These are phyloP conservation scores for Platyrinchus mystaceus DNA, from an alignment of 2,797 vertebrate genomes.

Conservation along the genomic window DNA sequence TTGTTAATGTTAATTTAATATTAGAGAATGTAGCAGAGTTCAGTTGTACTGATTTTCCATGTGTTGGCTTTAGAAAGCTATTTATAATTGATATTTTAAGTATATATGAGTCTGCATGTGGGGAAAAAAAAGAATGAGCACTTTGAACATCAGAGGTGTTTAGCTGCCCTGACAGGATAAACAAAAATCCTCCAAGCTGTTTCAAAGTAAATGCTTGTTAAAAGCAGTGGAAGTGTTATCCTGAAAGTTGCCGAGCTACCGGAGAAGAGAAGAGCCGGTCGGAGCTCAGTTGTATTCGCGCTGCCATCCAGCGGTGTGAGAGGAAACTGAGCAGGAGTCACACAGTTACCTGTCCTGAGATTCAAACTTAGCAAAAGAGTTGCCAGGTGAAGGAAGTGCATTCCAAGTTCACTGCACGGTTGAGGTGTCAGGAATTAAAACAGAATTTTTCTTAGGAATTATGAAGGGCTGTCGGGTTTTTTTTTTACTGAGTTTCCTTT, in stretches of 20 bases:
- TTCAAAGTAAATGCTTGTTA: background rate
- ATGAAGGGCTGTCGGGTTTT: background rate
- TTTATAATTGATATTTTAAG: background rate
- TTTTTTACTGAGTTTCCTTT: background rate
- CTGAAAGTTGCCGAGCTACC: rapidly evolving
- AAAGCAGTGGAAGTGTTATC: background rate
- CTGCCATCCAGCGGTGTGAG: conserved; percentile 47
- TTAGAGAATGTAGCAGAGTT: background rate
- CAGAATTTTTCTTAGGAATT: background rate
- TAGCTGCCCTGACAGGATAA: background rate
- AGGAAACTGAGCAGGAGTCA: background rate
- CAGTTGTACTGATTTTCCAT: background rate
- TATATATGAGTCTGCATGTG: background rate
- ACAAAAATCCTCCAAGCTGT: background rate
- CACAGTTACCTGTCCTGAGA: background rate
- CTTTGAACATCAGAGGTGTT: background rate
- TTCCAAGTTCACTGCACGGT: background rate
- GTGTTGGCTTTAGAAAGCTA: background rate
- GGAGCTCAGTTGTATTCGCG: background rate
- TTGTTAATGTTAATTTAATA: background rate
- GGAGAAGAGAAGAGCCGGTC: background rate
- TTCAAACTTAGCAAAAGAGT: rapidly evolving
- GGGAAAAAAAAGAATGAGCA: background rate
- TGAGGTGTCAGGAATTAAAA: background rate
- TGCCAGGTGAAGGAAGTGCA: background rate